phyloP scores from a whole-genome alignment of 1,140 invertebrate species.

The Sipha flava region DNA sequence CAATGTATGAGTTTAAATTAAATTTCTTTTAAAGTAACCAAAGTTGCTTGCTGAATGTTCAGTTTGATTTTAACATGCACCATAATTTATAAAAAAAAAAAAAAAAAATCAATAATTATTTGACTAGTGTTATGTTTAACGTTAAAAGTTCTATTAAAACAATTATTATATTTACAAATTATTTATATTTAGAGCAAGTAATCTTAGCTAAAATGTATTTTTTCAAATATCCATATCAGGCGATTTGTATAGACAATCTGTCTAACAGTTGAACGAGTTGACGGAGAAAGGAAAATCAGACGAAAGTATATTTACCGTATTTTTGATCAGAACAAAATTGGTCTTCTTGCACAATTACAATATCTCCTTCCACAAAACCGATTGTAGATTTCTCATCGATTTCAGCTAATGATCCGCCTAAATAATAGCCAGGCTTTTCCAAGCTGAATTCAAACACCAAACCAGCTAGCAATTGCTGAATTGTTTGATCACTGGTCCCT shows the following conservation, averaged over 20 bases:
- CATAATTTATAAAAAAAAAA: no score
- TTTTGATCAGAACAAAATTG: neutral
- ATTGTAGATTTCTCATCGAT: constrained; percentile 41
- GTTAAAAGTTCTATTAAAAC: no score
- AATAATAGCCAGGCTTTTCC: constrained; percentile 37
- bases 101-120: no score
- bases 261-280: neutral
- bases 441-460: constrained; percentile 36
- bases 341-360: constrained; percentile 41
- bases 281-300: neutral
- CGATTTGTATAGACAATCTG: neutral
- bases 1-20: no score
- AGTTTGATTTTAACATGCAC: no score
- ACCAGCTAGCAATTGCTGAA: constrained; percentile 31
- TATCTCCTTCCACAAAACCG: constrained; percentile 42
- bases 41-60: no score
- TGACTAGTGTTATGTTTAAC: no score
- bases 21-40: no score
- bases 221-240: no score
- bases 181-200: no score
- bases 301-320: constrained; percentile 22
- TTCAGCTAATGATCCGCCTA: constrained; percentile 44
- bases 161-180: no score
- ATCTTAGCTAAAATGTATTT: no score
- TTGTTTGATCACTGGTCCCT: constrained; percentile 31